Evolutionary conservation across 64 coral and sea anemone species (phyloP), one percentile per base, ranked within the genome.

Genomic region (Montipora capricornis): DNA sequence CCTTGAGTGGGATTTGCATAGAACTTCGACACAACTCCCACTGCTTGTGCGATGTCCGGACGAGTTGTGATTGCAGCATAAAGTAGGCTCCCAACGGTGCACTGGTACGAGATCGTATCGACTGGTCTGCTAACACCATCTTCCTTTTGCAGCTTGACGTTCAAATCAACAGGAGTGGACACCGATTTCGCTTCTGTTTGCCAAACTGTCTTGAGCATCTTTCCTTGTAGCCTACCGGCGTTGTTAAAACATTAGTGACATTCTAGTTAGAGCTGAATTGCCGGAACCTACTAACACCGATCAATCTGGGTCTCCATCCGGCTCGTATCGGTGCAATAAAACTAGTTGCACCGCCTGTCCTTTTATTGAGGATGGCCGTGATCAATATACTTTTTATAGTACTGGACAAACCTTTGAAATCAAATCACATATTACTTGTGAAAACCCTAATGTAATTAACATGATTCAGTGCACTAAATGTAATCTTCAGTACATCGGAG

Each of bases 21-120:
- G 61, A 91, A 91, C 62, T 95, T 95, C 13, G 88, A 85, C 80
- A 91, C 79, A 55, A 79, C 93, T 95, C 70, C 88, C 88, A 95
- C 88, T 94, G 79, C 87, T 74, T 82, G 70, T 60, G 93, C 87
- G 52, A 89, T 90, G 75, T 93, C 89, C 79, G 77, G 90, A 62
- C 94, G 83, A 47, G 94, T 92, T 92, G 94, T 84, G 13, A 92
- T 88, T 92, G 74, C 83, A 47, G 79, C 85, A 74, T 79, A 89
- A 71, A 93, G 47, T 79, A 96, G 80, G 74, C 90, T 92, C 51
- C 85, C 90, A 76, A 96, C 91, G 76, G 89, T 79, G 0, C 86
- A 84, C 67, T 96, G 91, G 50, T 90, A 96, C 49, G 49, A 8
- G 24, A 44, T 78, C 15, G 80, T 2, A 71, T 96, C 90, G 19